These are phyloP conservation scores for Anguilla megastoma DNA, from an alignment of 2,797 vertebrate genomes.

Conservation along the genomic window DNA sequence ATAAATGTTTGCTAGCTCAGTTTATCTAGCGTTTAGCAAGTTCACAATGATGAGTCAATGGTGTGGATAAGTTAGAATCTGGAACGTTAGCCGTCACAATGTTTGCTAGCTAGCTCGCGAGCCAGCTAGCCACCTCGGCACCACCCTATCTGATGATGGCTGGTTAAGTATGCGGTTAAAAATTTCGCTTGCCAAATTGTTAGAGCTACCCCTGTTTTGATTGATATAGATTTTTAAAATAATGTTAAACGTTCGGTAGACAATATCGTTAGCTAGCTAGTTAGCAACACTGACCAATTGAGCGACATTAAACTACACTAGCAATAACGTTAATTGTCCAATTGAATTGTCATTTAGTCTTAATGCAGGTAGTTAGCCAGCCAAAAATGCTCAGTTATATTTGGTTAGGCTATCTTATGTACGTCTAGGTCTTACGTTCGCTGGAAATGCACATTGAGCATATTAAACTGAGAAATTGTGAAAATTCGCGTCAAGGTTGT, in stretches of 20 bases:
- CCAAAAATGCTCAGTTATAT: neutral
- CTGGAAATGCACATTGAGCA: neutral
- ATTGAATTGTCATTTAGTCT: too few species aligned
- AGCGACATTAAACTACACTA: too few species aligned
- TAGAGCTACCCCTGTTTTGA: neutral
- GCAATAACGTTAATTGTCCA: too few species aligned
- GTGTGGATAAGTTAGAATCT: conserved; percentile 7
- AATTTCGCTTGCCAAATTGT: neutral
- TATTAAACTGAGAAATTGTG: neutral
- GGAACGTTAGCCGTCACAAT: neutral
- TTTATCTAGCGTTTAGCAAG: neutral
- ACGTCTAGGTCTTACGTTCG: neutral
- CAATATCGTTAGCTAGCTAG: too few species aligned
- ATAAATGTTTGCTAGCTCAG: neutral
- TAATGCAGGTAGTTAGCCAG: too few species aligned
- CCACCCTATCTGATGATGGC: neutral
- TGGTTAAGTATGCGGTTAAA: neutral
- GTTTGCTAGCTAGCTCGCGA: neutral
- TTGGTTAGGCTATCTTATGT: neutral
- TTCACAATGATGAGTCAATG: neutral
- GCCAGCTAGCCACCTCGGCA: neutral
- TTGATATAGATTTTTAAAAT: too few species aligned
- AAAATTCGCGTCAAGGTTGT: neutral
- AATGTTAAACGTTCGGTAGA: too few species aligned
- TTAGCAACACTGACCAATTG: too few species aligned